Conservation (phyloP, 2,113 vertebrate genomes). For the Paramormyrops kingsleyae region DNA sequence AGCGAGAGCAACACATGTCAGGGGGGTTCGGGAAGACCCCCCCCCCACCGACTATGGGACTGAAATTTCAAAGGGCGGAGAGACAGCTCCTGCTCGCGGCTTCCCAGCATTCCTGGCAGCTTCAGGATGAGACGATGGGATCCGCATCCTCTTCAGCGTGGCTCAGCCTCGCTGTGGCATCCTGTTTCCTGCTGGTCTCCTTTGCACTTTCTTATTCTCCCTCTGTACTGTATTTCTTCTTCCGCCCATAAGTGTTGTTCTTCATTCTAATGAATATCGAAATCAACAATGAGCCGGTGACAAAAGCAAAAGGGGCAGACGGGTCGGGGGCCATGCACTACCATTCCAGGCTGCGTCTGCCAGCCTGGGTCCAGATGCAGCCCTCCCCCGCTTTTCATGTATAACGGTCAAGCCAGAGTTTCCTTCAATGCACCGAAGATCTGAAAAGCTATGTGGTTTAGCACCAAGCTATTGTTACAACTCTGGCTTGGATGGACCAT, state of each 20-base stretch:
- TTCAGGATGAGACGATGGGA: not conserved
- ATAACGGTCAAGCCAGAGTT: not conserved
- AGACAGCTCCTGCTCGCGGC: not conserved
- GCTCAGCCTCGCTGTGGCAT: not conserved
- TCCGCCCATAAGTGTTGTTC: not conserved
- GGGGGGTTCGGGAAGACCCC: not conserved
- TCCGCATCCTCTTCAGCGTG: not conserved
- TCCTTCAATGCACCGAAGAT: not conserved
- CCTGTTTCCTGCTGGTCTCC: not conserved
- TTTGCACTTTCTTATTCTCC: not conserved
- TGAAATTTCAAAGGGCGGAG: not conserved
- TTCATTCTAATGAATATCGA: not conserved
- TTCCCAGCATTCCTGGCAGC: not conserved
- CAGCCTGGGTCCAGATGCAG: not conserved
- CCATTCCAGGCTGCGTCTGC: not conserved
- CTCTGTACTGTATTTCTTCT: not conserved
- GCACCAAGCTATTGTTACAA: not conserved
- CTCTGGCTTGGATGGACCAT: not conserved
- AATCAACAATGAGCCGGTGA: not conserved
- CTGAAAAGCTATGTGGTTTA: not conserved
- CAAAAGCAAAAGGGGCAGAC: not conserved
- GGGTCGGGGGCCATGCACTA: not conserved
- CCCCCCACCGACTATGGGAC: not conserved
- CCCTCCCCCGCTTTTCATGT: not conserved
- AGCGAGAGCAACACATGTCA: slow-evolving; percentile 20